Conservation (phyloP, 2,113 vertebrate genomes). For the Paraplagusia blochii region DNA sequence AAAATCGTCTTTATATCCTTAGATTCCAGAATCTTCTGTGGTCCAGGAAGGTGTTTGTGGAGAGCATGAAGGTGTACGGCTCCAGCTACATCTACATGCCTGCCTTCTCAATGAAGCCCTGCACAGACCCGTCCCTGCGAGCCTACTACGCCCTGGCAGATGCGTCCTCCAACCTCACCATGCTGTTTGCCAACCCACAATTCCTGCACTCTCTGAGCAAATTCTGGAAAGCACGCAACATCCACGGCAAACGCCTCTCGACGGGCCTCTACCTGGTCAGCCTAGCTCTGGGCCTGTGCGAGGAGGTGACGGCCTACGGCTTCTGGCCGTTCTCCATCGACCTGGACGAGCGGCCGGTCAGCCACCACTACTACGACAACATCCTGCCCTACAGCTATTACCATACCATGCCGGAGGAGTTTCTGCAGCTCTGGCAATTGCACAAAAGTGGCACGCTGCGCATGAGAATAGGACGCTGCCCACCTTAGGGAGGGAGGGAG, state of each 20-base stretch:
- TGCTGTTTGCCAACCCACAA: conserved; percentile 93
- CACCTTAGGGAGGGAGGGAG: conserved; percentile 35
- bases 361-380: conserved; percentile 97
- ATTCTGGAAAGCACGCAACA: conserved; percentile 89
- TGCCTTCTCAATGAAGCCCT: conserved; percentile 92
- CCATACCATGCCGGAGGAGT: conserved; percentile 97
- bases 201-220: conserved; percentile 87
- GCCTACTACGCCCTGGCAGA: conserved; percentile 87
- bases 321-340: conserved; percentile 94
- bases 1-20: conserved; percentile 1
- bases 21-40: conserved; percentile 95
- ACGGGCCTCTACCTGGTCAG: conserved; percentile 94
- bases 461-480: conserved; percentile 83
- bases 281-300: conserved; percentile 88
- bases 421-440: conserved; percentile 93
- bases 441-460: conserved; percentile 88
- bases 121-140: conserved; percentile 87
- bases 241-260: conserved; percentile 90
- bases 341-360: conserved; percentile 81
- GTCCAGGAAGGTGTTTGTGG: conserved; percentile 91
- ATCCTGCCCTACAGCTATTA: conserved; percentile 87
- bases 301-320: conserved; percentile 91
- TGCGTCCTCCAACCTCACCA: conserved; percentile 83
- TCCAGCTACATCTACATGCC: conserved; percentile 96
- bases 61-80: conserved; percentile 89